A percentile compares a stretch with the other conserved stretches of the same genome.
phyloP scores from a whole-genome alignment of 2,113 vertebrate species.

The Cebidichthys violaceus region DNA sequence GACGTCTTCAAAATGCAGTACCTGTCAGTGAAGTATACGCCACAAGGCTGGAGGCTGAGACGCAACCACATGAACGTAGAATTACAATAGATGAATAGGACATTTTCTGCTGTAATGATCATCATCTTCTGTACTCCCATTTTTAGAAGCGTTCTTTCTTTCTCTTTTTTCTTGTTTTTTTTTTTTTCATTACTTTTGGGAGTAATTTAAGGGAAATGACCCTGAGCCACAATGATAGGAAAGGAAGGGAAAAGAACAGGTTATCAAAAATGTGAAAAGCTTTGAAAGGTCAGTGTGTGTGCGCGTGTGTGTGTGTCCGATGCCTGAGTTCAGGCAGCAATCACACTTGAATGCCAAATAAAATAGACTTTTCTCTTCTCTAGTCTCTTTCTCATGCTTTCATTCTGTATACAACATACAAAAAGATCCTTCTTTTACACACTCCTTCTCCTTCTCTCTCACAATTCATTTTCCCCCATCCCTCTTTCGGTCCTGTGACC shows the following conservation, averaged over 20 bases:
- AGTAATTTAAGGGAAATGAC: slow-evolving; percentile 38
- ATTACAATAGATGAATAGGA: slow-evolving; percentile 33
- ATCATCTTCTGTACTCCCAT: not conserved
- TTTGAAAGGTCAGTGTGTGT: slow-evolving; percentile 71
- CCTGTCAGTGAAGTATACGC: slow-evolving; percentile 49
- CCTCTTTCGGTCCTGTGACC: slow-evolving; percentile 46
- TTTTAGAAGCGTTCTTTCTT: not conserved
- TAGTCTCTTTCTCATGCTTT: slow-evolving; percentile 13
- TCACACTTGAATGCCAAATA: slow-evolving; percentile 64
- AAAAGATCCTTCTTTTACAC: slow-evolving; percentile 13
- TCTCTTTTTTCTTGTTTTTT: not conserved
- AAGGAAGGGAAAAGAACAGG: slow-evolving; percentile 23
- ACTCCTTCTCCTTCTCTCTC: slow-evolving; percentile 18
- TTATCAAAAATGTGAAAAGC: slow-evolving; percentile 50
- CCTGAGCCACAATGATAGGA: slow-evolving; percentile 39
- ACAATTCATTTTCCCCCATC: slow-evolving; percentile 24
- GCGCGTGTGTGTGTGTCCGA: slow-evolving; percentile 2
- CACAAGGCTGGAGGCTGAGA: slow-evolving; percentile 28
- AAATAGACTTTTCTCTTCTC: slow-evolving; percentile 44
- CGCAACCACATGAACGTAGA: not conserved
- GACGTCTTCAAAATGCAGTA: slow-evolving; percentile 54
- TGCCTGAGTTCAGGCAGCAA: slow-evolving; percentile 25
- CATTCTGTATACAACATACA: not conserved
- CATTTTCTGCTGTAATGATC: slow-evolving; percentile 10
- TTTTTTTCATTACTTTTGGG: slow-evolving; percentile 28